Base-by-base conservation (phyloP, 2,797 vertebrate species). In the Rhynchotus rufescens region DNA sequence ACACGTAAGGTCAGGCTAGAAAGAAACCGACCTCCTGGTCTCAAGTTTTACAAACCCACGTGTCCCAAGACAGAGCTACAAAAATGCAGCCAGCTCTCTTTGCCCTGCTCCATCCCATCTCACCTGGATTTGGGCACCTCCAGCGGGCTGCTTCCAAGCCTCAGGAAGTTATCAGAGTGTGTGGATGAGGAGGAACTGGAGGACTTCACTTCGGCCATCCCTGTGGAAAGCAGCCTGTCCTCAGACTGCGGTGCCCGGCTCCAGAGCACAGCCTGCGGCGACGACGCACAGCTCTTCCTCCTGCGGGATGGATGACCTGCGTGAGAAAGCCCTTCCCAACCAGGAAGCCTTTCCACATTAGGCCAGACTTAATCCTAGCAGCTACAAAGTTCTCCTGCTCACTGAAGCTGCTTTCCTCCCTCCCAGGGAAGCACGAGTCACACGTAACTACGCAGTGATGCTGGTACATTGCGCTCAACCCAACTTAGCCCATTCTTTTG, bases 151-250 rank as follows among this genome's bases (percentile, higher is more conserved):
- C 99, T 99, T 93, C 99, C 99, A 20, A 98, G 97, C 82, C 98
- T 98, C 28, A 98, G 97, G 95, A 98, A 97, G 75, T 96, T 97
- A 84, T 99, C 99, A 40, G 99, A 99, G 81, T 99, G 99, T 96
- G 99, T 99, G 67, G 99, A 99, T 64, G 99, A 99, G 7, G 99
- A 99, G 47, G 99, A 99, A 94, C 99, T 99, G 89, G 99, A 99
- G 80, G 98, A 99, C 94, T 97, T 98, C 66, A 98, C 98, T 89
- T 99, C 99, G 0, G 76, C 80, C 74, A 98, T 78, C 5, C 95
- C 95, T 6, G 97, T 95, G 26, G 92, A 84, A 79, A 96, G 95
- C 62, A 98, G 83, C 79, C 97, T 97, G 60, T 99, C 99, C 28
- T 99, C 99, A 9, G 82, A 56, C 59, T 96, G 97, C 89, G 96